Conservation (phyloP, 2,113 vertebrate species). For the Mesitornis unicolor region DNA sequence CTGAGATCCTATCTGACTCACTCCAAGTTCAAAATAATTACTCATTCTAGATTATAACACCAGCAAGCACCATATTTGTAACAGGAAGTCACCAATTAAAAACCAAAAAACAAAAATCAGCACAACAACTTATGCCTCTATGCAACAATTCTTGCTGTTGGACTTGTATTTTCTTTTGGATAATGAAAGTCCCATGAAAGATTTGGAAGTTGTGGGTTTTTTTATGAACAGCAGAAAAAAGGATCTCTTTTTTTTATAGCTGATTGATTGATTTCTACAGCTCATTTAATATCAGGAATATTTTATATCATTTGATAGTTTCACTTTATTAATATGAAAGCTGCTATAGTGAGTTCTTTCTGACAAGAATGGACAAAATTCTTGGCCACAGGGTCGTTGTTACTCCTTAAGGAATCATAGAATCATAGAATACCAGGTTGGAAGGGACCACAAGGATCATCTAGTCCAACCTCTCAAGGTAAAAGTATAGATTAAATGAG, state of each 20-base stretch:
- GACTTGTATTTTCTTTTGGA: background rate
- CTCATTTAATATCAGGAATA: background rate
- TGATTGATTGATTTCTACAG: background rate
- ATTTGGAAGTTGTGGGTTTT: background rate
- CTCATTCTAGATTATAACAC: background rate
- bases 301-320: background rate
- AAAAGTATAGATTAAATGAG: too few relatives aligned
- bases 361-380: background rate
- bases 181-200: background rate
- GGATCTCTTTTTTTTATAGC: fast-evolving
- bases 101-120: background rate
- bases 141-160: background rate
- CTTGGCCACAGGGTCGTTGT: background rate
- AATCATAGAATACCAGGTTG: too few relatives aligned
- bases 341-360: background rate
- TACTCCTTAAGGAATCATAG: background rate
- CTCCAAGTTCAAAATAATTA: background rate
- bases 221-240: too few relatives aligned
- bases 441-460: too few relatives aligned
- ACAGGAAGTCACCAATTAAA: background rate
- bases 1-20: background rate
- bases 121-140: background rate
- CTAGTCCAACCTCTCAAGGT: too few relatives aligned
- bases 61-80: background rate
- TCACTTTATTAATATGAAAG: background rate